These are phyloP conservation scores for Phalacrocorax aristotelis DNA, from an alignment of 2,113 vertebrate genomes.

Conservation along the genomic window DNA sequence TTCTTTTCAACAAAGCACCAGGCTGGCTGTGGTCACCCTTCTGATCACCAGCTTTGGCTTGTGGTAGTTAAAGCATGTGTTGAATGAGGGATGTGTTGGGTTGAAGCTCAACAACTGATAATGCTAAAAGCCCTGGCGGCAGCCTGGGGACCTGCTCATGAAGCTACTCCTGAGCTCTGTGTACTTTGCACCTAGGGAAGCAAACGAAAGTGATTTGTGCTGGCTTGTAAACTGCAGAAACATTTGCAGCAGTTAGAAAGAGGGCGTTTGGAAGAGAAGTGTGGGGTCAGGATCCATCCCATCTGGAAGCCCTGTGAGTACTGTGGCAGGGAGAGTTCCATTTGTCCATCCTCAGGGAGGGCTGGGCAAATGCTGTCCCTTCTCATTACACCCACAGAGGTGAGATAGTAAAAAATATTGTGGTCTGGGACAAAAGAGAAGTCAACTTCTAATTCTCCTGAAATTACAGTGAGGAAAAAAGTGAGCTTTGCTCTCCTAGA, in stretches of 20 bases:
- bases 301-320: background rate
- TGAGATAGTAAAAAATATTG: background rate
- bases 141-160: rapidly evolving
- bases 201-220: background rate
- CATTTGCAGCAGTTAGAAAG: background rate
- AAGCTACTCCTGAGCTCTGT: background rate
- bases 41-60: background rate
- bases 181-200: background rate
- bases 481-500: background rate
- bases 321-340: background rate
- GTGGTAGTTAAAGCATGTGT: background rate
- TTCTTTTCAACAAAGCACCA: no score
- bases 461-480: background rate
- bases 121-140: background rate
- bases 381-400: background rate
- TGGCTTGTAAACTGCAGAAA: background rate
- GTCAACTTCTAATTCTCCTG: background rate
- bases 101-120: background rate
- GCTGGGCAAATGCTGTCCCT: background rate
- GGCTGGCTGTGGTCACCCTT: rapidly evolving
- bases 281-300: background rate
- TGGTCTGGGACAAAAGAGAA: background rate
- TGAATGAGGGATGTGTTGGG: background rate
- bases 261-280: background rate
- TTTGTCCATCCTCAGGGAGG: background rate